Conservation (phyloP, 2,113 vertebrate species). For the Ochotona princeps region DNA sequence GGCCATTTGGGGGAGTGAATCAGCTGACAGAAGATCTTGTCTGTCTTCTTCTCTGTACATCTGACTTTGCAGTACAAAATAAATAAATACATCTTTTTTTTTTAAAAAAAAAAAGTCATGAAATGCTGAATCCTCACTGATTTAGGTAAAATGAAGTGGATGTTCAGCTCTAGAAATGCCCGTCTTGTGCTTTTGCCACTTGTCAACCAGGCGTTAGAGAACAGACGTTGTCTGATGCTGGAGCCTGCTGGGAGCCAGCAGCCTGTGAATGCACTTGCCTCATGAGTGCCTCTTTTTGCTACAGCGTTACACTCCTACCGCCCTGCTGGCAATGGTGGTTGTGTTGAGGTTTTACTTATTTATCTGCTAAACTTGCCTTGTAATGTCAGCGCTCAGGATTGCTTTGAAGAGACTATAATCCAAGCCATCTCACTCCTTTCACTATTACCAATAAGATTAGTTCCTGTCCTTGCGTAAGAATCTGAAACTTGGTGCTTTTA, state of each 20-base stretch:
- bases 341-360: neutral
- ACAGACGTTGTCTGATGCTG: neutral
- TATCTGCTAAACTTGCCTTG: neutral
- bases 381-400: neutral
- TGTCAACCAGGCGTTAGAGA: constrained; percentile 31
- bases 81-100: neutral
- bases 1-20: no score
- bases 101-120: constrained; percentile 26
- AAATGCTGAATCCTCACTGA: neutral
- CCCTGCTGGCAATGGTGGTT: neutral
- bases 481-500: neutral
- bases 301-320: neutral
- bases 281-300: neutral
- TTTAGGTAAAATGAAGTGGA: constrained; percentile 44
- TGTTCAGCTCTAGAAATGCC: constrained; percentile 38
- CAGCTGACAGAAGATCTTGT: no score
- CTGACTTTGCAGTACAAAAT: no score
- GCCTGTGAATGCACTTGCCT: constrained; percentile 1
- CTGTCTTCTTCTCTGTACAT: no score
- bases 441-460: neutral
- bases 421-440: neutral
- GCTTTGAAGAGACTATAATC: neutral
- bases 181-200: constrained; percentile 50
- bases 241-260: constrained; percentile 4
- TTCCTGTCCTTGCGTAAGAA: neutral